A percentile compares a stretch with the other conserved stretches of the same genome.
Evolutionary conservation across 2,113 vertebrate species (phyloP).

Genomic region (Diadophis punctatus): DNA sequence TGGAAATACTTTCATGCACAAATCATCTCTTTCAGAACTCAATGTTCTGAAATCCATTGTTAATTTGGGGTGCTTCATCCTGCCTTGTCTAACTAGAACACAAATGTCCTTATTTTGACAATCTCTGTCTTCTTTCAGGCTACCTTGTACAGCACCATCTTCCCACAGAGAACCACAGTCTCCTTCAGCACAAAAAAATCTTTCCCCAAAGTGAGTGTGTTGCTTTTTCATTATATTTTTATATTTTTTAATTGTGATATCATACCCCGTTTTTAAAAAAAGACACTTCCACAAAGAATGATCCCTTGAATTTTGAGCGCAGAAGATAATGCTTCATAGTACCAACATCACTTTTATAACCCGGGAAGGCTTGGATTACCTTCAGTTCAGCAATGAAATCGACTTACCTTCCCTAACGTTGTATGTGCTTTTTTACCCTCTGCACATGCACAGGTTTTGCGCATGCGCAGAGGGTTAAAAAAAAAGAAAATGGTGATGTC

Average conservation of each 20-base stretch:
- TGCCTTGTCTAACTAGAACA: background rate
- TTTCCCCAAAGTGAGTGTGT: background rate
- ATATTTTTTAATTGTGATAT: background rate
- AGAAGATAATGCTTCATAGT: too few species aligned
- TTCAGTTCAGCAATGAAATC: too few species aligned
- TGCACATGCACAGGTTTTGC: too few species aligned
- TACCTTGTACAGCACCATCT: background rate
- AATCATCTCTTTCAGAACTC: background rate
- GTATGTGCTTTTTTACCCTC: too few species aligned
- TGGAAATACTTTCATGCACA: background rate
- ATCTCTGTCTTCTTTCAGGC: background rate
- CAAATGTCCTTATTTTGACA: too few species aligned
- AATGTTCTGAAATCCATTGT: background rate
- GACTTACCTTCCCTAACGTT: too few species aligned
- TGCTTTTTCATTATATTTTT: background rate
- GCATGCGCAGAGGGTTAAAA: too few species aligned
- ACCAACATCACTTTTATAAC: background rate
- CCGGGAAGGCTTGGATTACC: background rate
- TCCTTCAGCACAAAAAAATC: background rate
- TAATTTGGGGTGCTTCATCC: background rate
- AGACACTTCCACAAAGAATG: background rate
- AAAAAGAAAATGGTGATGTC: too few species aligned
- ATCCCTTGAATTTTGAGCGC: background rate
- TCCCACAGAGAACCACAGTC: background rate
- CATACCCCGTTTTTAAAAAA: too few species aligned